Evolutionary conservation across 2,888 invertebrate genomes (phyloP), one percentile per base, ranked within the genome.

Genomic region (Lasioglossum villosulum): DNA sequence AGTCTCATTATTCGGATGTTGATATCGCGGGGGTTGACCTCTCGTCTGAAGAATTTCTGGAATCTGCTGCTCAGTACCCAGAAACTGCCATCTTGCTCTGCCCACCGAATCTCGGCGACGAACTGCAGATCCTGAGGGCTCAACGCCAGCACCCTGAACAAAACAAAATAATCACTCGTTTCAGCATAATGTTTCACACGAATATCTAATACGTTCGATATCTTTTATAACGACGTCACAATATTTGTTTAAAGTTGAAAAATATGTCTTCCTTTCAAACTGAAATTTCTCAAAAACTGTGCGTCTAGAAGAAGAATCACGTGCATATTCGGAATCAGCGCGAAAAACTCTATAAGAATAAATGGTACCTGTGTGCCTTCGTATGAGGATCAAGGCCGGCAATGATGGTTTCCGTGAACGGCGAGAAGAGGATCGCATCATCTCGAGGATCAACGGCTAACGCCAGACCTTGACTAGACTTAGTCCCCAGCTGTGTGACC

Each of bases 391-490:
- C 97, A 97, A 97, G 98, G 1, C 97, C 96, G 3, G 98, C 98
- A 23, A 98, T 95, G 0, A 98, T 98, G 0, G 98, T 98, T 95
- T 98, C 98, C 0, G 97, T 96, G 74, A 98, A 95, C 0, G 98
- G 98, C 86, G 98, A 97, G 95, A 98, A 98, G 89, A 97, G 96
- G 80, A 98, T 96, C 59, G 97, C 97, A 84, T 97, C 97, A 89
- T 97, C 97, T 0, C 96, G 95, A 0, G 97, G 97, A 88, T 98
- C 97, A 0, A 98, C 96, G 0, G 97, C 96, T 34, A 98, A 92
- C 0, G 97, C 97, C 12, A 98, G 96, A 6, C 98, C 98, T 94
- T 98, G 98, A 0, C 98, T 98, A 0, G 98, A 97, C 95, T 98
- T 98, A 92, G 97, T 97, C 0, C 98, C 98, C 23, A 98, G 97